phyloP scores from a whole-genome alignment of 2,113 vertebrate genomes.

The Syngnathoides biaculeatus region DNA sequence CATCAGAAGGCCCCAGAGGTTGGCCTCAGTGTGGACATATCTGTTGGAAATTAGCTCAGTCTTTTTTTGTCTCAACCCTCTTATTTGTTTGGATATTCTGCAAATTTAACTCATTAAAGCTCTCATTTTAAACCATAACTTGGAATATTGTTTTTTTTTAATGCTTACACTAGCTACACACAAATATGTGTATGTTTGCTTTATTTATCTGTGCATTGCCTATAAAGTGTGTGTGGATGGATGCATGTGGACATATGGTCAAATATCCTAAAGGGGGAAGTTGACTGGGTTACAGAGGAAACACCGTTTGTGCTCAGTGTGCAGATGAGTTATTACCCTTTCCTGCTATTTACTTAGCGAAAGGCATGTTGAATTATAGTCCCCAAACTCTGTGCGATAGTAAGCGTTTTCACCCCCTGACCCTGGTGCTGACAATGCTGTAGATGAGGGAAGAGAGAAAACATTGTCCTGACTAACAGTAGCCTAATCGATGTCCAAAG shows the following conservation, averaged over 20 bases:
- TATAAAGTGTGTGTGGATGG: conserved; percentile 8
- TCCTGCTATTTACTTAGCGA: conserved; percentile 64
- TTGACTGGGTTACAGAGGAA: conserved; percentile 62
- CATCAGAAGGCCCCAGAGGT: background rate
- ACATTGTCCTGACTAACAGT: conserved; percentile 26
- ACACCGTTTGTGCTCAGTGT: conserved; percentile 54
- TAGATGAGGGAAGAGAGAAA: conserved; percentile 20
- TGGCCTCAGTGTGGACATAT: background rate
- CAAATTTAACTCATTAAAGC: too few relatives aligned
- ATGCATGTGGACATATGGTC: conserved; percentile 13
- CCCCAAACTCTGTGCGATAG: conserved; percentile 28
- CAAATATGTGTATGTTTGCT: background rate
- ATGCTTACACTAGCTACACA: too few relatives aligned
- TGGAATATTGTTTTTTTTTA: background rate
- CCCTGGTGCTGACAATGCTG: conserved; percentile 13
- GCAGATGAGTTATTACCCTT: conserved; percentile 71
- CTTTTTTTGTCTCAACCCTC: background rate
- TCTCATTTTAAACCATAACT: too few relatives aligned
- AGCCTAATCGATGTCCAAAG: conserved; percentile 34
- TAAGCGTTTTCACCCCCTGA: conserved; percentile 59
- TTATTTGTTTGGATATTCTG: background rate
- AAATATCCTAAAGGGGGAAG: conserved; percentile 52
- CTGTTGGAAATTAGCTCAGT: too few relatives aligned
- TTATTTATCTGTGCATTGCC: background rate
- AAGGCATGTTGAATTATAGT: conserved; percentile 57